phyloP scores from a whole-genome alignment of 2,888 invertebrate species.

The Agrochola macilenta region DNA sequence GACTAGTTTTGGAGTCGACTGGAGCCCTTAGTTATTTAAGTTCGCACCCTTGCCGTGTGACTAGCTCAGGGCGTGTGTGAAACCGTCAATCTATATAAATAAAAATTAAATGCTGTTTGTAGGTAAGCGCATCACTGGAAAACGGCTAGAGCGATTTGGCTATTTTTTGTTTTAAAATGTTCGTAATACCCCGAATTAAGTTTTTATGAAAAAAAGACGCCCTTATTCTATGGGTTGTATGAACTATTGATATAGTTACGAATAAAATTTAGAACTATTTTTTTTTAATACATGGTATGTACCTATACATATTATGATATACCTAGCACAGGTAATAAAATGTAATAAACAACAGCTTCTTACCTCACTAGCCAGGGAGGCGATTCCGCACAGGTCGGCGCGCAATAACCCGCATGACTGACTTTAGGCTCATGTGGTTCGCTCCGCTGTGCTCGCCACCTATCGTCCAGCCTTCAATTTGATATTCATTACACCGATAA shows the following conservation, averaged over 20 bases:
- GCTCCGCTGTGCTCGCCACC: slow-evolving; percentile 5
- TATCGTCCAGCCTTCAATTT: slow-evolving; percentile 26
- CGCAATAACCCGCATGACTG: slow-evolving; percentile 81
- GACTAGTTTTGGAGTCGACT: neutral
- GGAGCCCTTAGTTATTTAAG: neutral
- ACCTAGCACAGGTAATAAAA: slow-evolving; percentile 23
- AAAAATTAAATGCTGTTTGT: neutral
- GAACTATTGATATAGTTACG: too few species aligned
- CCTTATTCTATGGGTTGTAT: neutral
- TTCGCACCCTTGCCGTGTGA: neutral
- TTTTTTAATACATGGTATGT: neutral
- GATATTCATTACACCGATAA: slow-evolving; percentile 26
- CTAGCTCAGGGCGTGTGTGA: neutral
- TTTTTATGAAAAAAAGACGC: neutral
- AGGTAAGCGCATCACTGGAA: neutral
- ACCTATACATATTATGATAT: neutral
- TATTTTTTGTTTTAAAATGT: neutral
- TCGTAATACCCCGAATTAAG: neutral
- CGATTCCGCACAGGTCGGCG: slow-evolving; percentile 72
- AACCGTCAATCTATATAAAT: neutral
- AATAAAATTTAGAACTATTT: too few species aligned
- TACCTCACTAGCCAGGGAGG: slow-evolving; percentile 49
- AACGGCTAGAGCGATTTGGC: neutral
- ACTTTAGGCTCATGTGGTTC: slow-evolving; percentile 64
- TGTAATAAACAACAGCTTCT: slow-evolving; percentile 51